Percentiles rank a stretch among this genome's conserved stretches.
Evolutionary conservation across 2,113 vertebrate genomes (phyloP).

Genomic region (Alouatta palliata): DNA sequence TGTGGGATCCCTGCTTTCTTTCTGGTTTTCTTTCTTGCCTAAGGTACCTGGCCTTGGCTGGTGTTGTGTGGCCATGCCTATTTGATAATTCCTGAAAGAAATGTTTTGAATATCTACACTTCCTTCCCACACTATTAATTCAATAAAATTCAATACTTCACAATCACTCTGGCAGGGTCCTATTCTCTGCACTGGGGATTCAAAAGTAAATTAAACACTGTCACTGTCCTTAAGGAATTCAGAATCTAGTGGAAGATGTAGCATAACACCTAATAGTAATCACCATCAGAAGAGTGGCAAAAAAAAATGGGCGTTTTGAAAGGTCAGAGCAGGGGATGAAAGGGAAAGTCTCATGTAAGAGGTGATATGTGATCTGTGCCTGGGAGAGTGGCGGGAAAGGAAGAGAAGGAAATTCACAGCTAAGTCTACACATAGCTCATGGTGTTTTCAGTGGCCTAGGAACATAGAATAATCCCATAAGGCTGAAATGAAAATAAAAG

Average conservation of each 20-base stretch:
- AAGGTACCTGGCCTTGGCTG: neutral
- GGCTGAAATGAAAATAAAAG: neutral
- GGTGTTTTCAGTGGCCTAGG: neutral
- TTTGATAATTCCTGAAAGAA: neutral
- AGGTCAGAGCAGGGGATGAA: neutral
- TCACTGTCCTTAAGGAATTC: neutral
- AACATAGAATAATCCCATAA: neutral
- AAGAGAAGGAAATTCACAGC: neutral
- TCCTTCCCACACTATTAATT: neutral
- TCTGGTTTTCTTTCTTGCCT: neutral
- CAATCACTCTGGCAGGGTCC: neutral
- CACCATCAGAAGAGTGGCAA: neutral
- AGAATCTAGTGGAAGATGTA: neutral
- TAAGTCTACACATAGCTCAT: neutral
- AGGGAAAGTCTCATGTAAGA: neutral
- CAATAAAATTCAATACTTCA: neutral
- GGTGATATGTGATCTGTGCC: too few relatives aligned
- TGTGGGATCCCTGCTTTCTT: neutral
- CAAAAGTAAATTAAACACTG: neutral
- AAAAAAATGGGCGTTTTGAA: neutral
- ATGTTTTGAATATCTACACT: neutral
- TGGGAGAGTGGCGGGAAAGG: accelerated
- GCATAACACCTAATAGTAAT: neutral
- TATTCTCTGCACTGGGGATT: neutral
- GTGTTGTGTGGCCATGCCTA: neutral